Evolutionary conservation across 2,888 invertebrate species (phyloP).

Genomic region (Megastigmus dorsalis): DNA sequence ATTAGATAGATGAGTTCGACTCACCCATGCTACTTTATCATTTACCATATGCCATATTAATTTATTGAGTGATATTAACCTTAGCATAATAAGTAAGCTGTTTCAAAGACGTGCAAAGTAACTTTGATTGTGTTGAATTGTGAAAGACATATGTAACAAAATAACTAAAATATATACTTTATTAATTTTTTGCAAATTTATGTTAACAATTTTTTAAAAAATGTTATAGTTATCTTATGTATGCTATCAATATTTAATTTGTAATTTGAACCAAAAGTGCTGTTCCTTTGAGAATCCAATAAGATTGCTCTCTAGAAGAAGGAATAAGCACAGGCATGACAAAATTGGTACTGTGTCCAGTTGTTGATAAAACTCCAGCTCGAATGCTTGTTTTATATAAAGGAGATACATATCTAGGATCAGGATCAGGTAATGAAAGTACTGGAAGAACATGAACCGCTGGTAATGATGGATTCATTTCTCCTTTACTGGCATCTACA

Average conservation of each 20-base stretch:
- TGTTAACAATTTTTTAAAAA: not conserved
- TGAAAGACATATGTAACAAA: conserved; percentile 11
- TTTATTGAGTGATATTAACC: conserved; percentile 45
- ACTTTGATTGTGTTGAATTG: too few relatives aligned
- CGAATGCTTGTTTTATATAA: conserved; percentile 92
- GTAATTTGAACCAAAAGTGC: conserved; percentile 89
- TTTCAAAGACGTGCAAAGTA: too few relatives aligned
- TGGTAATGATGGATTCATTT: conserved; percentile 85
- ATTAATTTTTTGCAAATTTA: conserved; percentile 32
- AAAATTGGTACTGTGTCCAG: conserved; percentile 95
- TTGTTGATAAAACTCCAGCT: conserved; percentile 91
- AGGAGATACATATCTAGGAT: conserved; percentile 84
- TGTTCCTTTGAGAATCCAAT: conserved; percentile 93
- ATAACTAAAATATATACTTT: conserved; percentile 30
- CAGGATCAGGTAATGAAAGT: conserved; percentile 78
- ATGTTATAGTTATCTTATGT: not conserved
- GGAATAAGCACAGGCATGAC: conserved; percentile 86
- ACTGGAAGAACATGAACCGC: conserved; percentile 82
- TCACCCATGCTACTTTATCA: not conserved
- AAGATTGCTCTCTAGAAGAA: conserved; percentile 80
- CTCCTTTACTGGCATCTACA: conserved; percentile 87
- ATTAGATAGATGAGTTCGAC: not conserved
- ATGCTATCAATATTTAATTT: conserved; percentile 75
- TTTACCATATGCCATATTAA: conserved; percentile 8
- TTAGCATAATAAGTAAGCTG: too few relatives aligned